A percentile compares a stretch with the other conserved stretches of the same genome.
phyloP scores from a whole-genome alignment of 2,113 vertebrate genomes.

The Colistium nudipinnis region DNA sequence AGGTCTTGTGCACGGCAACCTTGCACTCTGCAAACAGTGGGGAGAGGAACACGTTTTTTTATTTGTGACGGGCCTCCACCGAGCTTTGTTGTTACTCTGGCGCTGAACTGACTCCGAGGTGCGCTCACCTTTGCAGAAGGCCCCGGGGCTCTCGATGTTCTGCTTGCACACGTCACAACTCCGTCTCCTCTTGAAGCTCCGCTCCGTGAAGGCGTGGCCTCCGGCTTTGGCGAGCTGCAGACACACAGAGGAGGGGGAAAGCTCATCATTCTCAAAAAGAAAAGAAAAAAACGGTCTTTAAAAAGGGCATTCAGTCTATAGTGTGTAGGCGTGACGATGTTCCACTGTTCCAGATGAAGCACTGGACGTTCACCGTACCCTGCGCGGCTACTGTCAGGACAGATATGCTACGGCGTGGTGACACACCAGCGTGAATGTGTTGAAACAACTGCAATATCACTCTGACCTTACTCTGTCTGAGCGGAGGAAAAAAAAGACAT shows the following conservation, averaged over 20 bases:
- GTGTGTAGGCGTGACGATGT: neutral
- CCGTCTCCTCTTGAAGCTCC: constrained; percentile 63
- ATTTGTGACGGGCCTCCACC: too few relatives aligned
- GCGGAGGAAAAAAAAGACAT: constrained; percentile 19
- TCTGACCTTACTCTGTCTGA: constrained; percentile 59
- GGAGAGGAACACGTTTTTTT: constrained; percentile 8
- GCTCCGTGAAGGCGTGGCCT: constrained; percentile 65
- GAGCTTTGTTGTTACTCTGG: too few relatives aligned
- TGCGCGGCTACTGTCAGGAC: constrained; percentile 41
- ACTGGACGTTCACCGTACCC: constrained; percentile 19
- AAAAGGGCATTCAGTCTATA: neutral
- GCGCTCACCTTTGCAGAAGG: constrained; percentile 73
- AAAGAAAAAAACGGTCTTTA: neutral
- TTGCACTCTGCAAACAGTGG: constrained; percentile 68
- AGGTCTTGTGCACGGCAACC: constrained; percentile 64
- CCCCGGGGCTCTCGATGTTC: constrained; percentile 57
- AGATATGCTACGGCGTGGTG: constrained; percentile 23
- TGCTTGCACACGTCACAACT: constrained; percentile 65
- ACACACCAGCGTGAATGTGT: constrained; percentile 30
- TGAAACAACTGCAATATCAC: constrained; percentile 26
- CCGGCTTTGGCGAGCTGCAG: constrained; percentile 58
- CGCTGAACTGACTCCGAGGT: constrained; percentile 19
- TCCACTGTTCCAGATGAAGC: neutral
- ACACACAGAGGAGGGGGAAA: constrained; percentile 2
- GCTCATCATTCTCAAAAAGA: neutral